Conservation (phyloP, 2,888 invertebrate genomes). For the Brachyptera risi region DNA sequence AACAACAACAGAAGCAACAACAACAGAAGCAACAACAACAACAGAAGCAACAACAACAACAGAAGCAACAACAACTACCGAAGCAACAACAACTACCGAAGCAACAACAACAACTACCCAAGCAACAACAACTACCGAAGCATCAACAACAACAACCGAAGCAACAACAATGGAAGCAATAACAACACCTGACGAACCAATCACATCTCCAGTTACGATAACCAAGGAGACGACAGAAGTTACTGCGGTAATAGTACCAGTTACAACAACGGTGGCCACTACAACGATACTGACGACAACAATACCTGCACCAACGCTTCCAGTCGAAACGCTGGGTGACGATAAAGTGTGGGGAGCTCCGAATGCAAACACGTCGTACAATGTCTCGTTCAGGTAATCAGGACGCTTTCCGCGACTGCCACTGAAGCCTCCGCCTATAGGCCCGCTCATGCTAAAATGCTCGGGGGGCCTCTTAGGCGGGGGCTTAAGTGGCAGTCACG, state of each 20-base stretch:
- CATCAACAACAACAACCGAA: constrained; percentile 9
- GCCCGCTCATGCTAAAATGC: no score
- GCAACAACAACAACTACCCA: background rate
- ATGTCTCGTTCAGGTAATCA: constrained; percentile 30
- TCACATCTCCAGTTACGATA: background rate
- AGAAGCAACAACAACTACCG: background rate
- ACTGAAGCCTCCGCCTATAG: no score
- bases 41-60: no score
- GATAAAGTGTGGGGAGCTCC: no score
- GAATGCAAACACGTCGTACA: no score
- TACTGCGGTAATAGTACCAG: background rate
- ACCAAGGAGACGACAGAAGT: background rate
- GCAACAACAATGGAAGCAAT: background rate
- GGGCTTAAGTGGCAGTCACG: no score
- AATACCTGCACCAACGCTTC: background rate
- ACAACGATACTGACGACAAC: background rate
- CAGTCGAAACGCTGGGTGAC: background rate
- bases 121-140: background rate
- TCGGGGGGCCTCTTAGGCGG: no score
- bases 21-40: no score
- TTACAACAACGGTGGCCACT: background rate
- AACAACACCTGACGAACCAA: no score
- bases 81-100: background rate
- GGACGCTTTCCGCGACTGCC: no score
- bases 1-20: no score